Evolutionary conservation across 2,888 invertebrate species (phyloP).

Genomic region (Neocrepidodera transversa): DNA sequence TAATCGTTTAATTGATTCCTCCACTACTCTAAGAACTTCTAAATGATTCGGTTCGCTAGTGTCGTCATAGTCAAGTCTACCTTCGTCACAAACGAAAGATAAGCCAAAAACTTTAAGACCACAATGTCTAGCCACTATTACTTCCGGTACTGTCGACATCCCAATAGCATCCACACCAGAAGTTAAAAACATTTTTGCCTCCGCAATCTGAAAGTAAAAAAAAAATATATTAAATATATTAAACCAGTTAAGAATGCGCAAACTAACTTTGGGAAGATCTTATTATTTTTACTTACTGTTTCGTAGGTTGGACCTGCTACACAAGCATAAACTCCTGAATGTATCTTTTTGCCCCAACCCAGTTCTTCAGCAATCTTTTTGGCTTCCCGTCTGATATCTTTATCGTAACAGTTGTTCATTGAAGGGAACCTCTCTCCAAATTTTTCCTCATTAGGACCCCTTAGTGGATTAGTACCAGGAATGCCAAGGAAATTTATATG

Average conservation of each 20-base stretch:
- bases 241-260: too few species aligned
- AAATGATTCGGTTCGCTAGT: slow-evolving; percentile 72
- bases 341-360: slow-evolving; percentile 61
- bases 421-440: slow-evolving; percentile 90
- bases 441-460: slow-evolving; percentile 86
- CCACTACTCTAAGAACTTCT: slow-evolving; percentile 70
- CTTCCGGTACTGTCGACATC: slow-evolving; percentile 77
- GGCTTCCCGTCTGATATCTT: slow-evolving; percentile 72
- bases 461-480: slow-evolving; percentile 86
- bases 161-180: slow-evolving; percentile 88
- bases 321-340: slow-evolving; percentile 92
- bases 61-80: slow-evolving; percentile 60
- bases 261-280: too few species aligned
- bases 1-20: slow-evolving; percentile 52
- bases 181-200: slow-evolving; percentile 80
- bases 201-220: slow-evolving; percentile 69
- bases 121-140: slow-evolving; percentile 86
- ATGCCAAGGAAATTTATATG: slow-evolving; percentile 94
- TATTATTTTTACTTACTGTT: slow-evolving; percentile 68
- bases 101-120: slow-evolving; percentile 86
- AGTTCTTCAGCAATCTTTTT: slow-evolving; percentile 69
- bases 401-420: slow-evolving; percentile 85
- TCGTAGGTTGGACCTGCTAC: slow-evolving; percentile 95
- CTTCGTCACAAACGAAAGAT: slow-evolving; percentile 83
- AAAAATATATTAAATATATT: too few species aligned